phyloP scores from a whole-genome alignment of 2,888 invertebrate species.

The Timandra comae region DNA sequence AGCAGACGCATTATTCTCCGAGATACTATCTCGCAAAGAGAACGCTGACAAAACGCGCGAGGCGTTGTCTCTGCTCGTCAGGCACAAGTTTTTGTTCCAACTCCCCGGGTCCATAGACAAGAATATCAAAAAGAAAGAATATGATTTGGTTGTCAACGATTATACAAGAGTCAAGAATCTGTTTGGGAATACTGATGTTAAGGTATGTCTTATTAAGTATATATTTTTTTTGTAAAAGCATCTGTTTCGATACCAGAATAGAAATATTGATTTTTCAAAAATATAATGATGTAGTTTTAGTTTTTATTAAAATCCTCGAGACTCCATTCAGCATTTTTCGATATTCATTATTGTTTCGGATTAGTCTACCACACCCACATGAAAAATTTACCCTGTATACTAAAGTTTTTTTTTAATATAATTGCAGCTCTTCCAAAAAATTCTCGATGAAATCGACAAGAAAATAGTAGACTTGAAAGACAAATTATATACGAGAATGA shows the following conservation, averaged over 20 bases:
- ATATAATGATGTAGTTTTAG: too few relatives aligned
- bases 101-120: slow-evolving; percentile 95
- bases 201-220: too few relatives aligned
- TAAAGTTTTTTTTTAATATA: too few relatives aligned
- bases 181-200: slow-evolving; percentile 95
- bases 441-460: slow-evolving; percentile 93
- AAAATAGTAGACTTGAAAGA: slow-evolving; percentile 88
- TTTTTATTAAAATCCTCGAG: too few relatives aligned
- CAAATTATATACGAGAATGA: slow-evolving; percentile 87
- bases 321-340: too few relatives aligned
- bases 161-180: slow-evolving; percentile 96
- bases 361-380: too few relatives aligned
- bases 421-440: slow-evolving; percentile 86
- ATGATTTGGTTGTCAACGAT: slow-evolving; percentile 98
- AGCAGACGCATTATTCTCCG: slow-evolving; percentile 94
- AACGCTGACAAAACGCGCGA: slow-evolving; percentile 97
- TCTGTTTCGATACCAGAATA: too few relatives aligned
- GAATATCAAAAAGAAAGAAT: slow-evolving; percentile 95
- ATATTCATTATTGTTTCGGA: too few relatives aligned
- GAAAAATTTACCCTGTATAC: too few relatives aligned
- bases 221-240: too few relatives aligned
- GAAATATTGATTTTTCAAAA: too few relatives aligned
- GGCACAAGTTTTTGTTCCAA: slow-evolving; percentile 97
- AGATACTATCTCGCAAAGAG: slow-evolving; percentile 93
- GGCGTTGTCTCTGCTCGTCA: slow-evolving; percentile 92